A percentile compares a stretch with the other conserved stretches of the same genome.
Evolutionary conservation across 2,888 invertebrate species (phyloP).

Genomic region (Nemurella pictetii): DNA sequence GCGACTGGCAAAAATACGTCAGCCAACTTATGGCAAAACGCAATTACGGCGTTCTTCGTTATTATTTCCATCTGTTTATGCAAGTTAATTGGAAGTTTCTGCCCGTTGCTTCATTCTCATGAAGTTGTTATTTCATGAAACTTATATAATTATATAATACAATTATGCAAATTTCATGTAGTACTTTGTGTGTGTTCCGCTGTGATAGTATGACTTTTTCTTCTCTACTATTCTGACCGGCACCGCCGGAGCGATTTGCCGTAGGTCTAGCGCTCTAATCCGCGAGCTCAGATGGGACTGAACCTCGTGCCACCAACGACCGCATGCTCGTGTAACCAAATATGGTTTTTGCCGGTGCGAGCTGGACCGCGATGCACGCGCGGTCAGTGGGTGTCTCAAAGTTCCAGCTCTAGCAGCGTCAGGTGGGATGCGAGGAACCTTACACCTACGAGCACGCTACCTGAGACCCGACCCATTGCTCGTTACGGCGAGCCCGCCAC

Average conservation of each 20-base stretch:
- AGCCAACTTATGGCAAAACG: not conserved
- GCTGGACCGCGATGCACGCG: not conserved
- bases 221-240: not conserved
- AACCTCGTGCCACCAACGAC: not conserved
- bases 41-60: not conserved
- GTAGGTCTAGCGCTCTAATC: not conserved
- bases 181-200: not conserved
- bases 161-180: not conserved
- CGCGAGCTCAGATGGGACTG: not conserved
- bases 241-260: not conserved
- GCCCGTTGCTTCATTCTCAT: not conserved
- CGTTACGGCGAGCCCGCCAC: not conserved
- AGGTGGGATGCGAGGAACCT: conserved; percentile 4
- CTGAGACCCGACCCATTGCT: not conserved
- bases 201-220: not conserved
- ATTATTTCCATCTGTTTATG: not conserved
- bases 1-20: not conserved
- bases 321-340: not conserved
- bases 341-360: conserved; percentile 1
- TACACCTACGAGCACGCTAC: conserved; percentile 13
- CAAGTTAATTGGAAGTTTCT: not conserved
- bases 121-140: not conserved
- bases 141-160: not conserved
- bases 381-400: not conserved
- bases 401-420: not conserved